Evolutionary conservation across 2,113 vertebrate genomes (phyloP).

Genomic region (Progne subis): DNA sequence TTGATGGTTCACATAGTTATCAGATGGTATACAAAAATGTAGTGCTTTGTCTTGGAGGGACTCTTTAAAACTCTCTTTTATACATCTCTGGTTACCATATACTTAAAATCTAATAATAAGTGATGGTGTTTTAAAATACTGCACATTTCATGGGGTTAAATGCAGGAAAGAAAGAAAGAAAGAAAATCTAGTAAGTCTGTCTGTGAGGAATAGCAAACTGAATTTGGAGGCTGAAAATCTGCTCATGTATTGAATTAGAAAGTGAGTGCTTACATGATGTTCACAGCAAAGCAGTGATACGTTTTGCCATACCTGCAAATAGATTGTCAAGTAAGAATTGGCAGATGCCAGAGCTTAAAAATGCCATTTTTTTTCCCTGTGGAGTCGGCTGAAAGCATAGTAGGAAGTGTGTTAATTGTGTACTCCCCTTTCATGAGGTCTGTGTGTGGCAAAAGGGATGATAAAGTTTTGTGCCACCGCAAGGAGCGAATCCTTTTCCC

Average conservation of each 20-base stretch:
- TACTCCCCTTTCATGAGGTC: not conserved
- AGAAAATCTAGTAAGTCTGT: not conserved
- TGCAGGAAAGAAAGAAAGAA: not conserved
- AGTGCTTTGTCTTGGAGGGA: not conserved
- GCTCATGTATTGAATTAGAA: not conserved
- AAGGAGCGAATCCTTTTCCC: not conserved
- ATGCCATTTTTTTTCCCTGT: accelerated
- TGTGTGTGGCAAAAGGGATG: not conserved
- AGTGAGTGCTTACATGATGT: not conserved
- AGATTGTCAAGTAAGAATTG: not conserved
- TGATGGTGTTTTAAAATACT: not conserved
- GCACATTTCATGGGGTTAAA: not conserved
- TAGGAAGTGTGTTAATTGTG: not conserved
- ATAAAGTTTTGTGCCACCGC: not conserved
- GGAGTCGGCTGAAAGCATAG: not conserved
- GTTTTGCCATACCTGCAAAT: not conserved
- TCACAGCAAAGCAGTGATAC: not conserved
- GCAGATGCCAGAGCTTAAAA: not conserved
- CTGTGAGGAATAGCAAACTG: not conserved
- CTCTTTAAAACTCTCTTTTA: not conserved
- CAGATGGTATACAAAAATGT: not conserved
- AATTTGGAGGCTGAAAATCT: not conserved
- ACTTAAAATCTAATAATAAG: not conserved
- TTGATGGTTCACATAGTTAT: not conserved
- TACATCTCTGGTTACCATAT: not conserved